Percentiles rank a stretch among this genome's conserved stretches.
Evolutionary conservation across 2,797 vertebrate species (phyloP).

Genomic region (Pantherophis vulpinus): DNA sequence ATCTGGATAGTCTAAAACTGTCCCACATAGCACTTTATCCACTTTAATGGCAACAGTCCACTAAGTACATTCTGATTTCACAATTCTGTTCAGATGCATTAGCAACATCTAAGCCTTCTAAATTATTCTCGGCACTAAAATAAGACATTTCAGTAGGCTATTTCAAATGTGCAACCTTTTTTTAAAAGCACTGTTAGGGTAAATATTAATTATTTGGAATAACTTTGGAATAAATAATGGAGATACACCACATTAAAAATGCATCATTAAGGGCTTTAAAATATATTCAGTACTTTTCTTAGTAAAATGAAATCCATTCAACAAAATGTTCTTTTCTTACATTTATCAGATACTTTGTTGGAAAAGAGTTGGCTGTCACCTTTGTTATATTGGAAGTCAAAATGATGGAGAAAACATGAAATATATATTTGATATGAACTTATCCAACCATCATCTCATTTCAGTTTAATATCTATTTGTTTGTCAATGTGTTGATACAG

Average conservation of each 20-base stretch:
- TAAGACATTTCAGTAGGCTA: background rate
- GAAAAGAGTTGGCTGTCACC: background rate
- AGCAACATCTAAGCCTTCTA: background rate
- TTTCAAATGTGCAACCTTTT: background rate
- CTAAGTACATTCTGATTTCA: background rate
- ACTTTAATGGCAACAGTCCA: background rate
- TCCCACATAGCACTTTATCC: background rate
- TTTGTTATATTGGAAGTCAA: background rate
- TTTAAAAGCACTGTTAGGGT: background rate
- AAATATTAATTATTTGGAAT: background rate
- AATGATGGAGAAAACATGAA: background rate
- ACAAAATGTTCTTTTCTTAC: background rate
- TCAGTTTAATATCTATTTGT: background rate
- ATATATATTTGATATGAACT: background rate
- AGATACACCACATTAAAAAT: background rate
- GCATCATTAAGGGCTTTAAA: background rate
- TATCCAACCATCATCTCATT: background rate
- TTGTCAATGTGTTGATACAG: background rate
- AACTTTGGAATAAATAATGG: background rate
- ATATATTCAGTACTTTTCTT: background rate
- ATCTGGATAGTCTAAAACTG: background rate
- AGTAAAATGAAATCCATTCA: background rate
- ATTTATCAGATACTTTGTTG: background rate
- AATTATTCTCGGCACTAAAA: background rate
- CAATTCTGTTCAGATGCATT: background rate